Evolutionary conservation across 2,888 invertebrate genomes (phyloP), one percentile per base, ranked within the genome.

Genomic region (Oxystoma pomonae): DNA sequence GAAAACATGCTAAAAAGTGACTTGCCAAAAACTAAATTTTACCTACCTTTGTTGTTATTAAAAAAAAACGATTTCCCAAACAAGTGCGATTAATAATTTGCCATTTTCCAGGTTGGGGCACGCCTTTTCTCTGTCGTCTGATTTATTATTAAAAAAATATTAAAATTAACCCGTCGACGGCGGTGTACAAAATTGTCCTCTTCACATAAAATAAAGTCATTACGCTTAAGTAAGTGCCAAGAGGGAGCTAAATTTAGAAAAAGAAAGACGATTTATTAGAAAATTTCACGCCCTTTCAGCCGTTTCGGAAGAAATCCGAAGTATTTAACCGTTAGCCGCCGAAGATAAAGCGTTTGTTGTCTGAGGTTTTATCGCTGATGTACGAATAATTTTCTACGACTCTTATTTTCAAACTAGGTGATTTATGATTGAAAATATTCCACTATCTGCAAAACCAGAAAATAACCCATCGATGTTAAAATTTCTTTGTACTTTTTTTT

Each of bases 61-160:
- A 35, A 35, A 35, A 3, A 35, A 35, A 35, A 35, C 12, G 35
- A 7, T 35, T 35, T 35, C 35, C 35, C 3, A 35, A 35, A 35
- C 35, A 35, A 35, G 35, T 7, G 12, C 35, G 35, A 35, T 35
- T 35, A 35, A 35, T 35, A 35, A 35, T 35, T 35, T 35, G 35
- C 12, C 35, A 35, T 35, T 35, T 35, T 35, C 35, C 35, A 35
- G 5, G 12, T 12, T 35, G 16, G n/a, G 7, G 20, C 57, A 55
- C 67, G 65, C 67, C 67, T 63, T 22, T 67, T 67, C 52, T 60
- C 58, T 67, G 67, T 67, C 35, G 61, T 35, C 19, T 58, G 59
- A 63, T 67, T 67, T 63, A 65, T 65, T 63, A 65, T 60, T 62
- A 64, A 65, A 67, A 65, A 64, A 64, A 67, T 66, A 66, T 65